These are phyloP conservation scores for Zalophus californianus DNA, from an alignment of 2,797 vertebrate genomes.

Conservation along the genomic window DNA sequence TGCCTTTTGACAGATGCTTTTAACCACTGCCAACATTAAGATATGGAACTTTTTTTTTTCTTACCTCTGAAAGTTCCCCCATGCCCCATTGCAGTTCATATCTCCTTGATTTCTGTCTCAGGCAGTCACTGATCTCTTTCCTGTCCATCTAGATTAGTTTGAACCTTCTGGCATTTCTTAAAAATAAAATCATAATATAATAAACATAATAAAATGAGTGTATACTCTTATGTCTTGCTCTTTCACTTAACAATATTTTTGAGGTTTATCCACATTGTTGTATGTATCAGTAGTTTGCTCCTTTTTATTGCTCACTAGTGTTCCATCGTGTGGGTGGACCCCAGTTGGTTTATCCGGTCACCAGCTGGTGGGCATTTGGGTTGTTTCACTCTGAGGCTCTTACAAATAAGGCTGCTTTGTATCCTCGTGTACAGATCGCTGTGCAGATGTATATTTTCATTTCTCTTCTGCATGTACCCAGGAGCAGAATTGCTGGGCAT, in stretches of 20 bases:
- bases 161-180: not conserved
- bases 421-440: not conserved
- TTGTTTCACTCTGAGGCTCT: not conserved
- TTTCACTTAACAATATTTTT: not conserved
- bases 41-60: not conserved
- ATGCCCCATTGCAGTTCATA: not conserved
- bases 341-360: not conserved
- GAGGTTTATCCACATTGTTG: not conserved
- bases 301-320: not conserved
- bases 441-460: not conserved
- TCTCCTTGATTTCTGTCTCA: not conserved
- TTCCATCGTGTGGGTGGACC: no score
- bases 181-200: not conserved
- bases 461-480: not conserved
- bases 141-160: not conserved
- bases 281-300: not conserved
- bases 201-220: not conserved
- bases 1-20: not conserved
- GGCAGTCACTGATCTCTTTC: not conserved
- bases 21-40: not conserved
- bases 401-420: not conserved
- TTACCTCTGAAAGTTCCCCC: not conserved
- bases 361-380: not conserved
- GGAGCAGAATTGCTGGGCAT: not conserved
- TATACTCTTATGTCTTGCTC: not conserved